Base-by-base conservation (phyloP, 2,113 vertebrate species). In the Gadus macrocephalus region DNA sequence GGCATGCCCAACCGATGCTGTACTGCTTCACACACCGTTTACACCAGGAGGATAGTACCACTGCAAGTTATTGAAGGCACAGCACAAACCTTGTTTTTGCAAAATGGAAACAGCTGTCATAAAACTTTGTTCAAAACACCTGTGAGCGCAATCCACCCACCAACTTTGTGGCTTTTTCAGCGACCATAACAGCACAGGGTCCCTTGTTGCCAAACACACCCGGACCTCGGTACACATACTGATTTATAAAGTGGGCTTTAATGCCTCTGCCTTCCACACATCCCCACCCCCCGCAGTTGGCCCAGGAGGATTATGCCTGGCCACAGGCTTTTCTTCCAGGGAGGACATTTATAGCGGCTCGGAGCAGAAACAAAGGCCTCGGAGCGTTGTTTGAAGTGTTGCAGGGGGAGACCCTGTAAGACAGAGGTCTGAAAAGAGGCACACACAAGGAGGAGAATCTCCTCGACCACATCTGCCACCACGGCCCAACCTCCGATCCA, bases 341-440 rank as follows among this genome's bases (percentile, higher is more conserved):
- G 72, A 59, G 63, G 78, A 83, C 86, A 87, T 86, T 85, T 85
- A 81, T 84, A 77, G 73, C 70, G 70, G 71, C 79, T 83, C 67
- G 58, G 71, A 67, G 16, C 65, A 78, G 79, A 86, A 81, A 88
- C 83, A 86, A 89, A 90, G 86, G 81, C 69, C 62, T 68, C 69
- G 76, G 70, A 49, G 42, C 73, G 74, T n/a, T 69, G 78, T 90
- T 90, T 90, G 86, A 90, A 86, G 84, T 85, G 72, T 65, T 49
- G 77, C 70, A 77, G 82, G 78, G 86, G 79, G 81, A 79, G 77
- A 87, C 81, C 75, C 66, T 58, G 42, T 49, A 55, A 81, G 75
- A 84, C 68, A 58, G 72, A 74, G 58, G 85, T 86, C 79, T 79
- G 77, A 85, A 86, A 83, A 49, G 11, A 78, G 75, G 67, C 78